Conservation (phyloP, 1,140 invertebrate genomes). For the Halesus radiatus region DNA sequence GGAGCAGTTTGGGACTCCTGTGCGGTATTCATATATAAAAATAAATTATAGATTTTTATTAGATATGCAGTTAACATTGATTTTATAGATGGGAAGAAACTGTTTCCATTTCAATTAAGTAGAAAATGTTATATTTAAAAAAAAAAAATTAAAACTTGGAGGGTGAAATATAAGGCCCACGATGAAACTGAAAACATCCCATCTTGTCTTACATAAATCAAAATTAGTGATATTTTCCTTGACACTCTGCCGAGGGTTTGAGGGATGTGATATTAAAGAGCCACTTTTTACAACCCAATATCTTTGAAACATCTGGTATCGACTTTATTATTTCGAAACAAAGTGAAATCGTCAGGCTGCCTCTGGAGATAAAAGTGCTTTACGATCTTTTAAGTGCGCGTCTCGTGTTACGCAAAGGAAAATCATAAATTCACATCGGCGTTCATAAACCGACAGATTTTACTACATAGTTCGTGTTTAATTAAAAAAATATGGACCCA, state of each 20-base stretch:
- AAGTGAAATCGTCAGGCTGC: conserved; percentile 57
- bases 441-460: conserved; percentile 20
- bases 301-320: conserved; percentile 56
- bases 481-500: conserved; percentile 1
- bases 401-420: conserved; percentile 24
- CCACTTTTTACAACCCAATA: conserved; percentile 55
- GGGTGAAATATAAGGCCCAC: too few relatives aligned
- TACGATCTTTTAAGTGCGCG: conserved; percentile 53
- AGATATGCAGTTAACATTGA: too few relatives aligned
- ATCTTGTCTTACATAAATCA: conserved; percentile 7
- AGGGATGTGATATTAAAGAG: conserved; percentile 30
- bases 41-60: too few relatives aligned
- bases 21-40: too few relatives aligned
- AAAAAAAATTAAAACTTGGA: too few relatives aligned
- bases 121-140: too few relatives aligned
- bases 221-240: neutral
- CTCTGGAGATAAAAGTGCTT: conserved; percentile 53
- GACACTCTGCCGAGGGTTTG: neutral
- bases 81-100: too few relatives aligned
- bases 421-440: conserved; percentile 47
- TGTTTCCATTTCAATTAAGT: too few relatives aligned
- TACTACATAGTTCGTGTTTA: conserved; percentile 19
- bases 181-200: too few relatives aligned
- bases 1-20: too few relatives aligned
- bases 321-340: conserved; percentile 58